These are phyloP conservation scores for Prionailurus viverrinus DNA, from an alignment of 2,113 vertebrate genomes.

Conservation along the genomic window DNA sequence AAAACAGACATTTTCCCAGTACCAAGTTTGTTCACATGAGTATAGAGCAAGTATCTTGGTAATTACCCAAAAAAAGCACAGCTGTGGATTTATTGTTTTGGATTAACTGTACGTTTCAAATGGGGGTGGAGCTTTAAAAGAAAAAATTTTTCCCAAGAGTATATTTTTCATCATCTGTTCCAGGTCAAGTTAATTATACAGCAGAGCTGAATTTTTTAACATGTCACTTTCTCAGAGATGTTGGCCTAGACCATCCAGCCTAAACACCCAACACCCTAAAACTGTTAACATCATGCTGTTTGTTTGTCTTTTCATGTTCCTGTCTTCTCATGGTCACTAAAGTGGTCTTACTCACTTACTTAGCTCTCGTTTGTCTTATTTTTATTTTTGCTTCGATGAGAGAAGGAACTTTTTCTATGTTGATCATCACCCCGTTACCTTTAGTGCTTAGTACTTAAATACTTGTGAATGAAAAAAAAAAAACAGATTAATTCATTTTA, in stretches of 20 bases:
- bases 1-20: conserved; percentile 59
- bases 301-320: not conserved
- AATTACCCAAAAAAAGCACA: conserved; percentile 84
- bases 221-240: conserved; percentile 12
- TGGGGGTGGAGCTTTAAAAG: conserved; percentile 60
- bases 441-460: not conserved
- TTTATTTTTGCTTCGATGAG: not conserved
- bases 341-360: not conserved
- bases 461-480: conserved; percentile 35
- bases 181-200: conserved; percentile 39
- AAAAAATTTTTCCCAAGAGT: conserved; percentile 19
- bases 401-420: conserved; percentile 3
- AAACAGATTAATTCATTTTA: not conserved
- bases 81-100: conserved; percentile 83
- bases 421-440: not conserved
- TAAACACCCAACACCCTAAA: not conserved
- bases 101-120: conserved; percentile 72
- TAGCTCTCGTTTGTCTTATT: conserved; percentile 30
- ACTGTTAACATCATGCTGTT: not conserved
- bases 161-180: conserved; percentile 32
- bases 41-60: conserved; percentile 77
- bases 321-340: not conserved
- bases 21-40: conserved; percentile 64
- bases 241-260: not conserved
- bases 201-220: not conserved